A percentile compares a stretch with the other conserved stretches of the same genome.
phyloP scores from a whole-genome alignment of 2,113 vertebrate genomes.

The Oophaga pumilio region DNA sequence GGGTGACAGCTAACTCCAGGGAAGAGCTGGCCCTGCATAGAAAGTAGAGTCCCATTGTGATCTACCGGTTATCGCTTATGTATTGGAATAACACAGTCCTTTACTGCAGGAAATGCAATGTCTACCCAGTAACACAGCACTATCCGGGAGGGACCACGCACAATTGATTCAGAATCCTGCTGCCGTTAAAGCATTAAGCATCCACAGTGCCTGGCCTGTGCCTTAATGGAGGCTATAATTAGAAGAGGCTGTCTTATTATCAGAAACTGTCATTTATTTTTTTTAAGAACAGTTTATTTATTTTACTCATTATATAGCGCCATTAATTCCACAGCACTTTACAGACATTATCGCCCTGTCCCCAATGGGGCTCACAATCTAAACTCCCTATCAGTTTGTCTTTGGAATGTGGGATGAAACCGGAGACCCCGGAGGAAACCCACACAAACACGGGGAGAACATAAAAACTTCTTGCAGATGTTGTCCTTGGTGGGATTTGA shows the following conservation, averaged over 20 bases:
- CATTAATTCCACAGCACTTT: no score
- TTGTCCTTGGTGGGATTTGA: no score
- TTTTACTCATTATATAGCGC: no score
- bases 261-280: background rate
- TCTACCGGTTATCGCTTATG: background rate
- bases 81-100: conserved; percentile 4
- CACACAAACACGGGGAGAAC: no score
- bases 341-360: no score
- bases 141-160: background rate
- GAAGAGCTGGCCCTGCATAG: conserved; percentile 20
- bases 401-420: no score
- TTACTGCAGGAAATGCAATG: background rate
- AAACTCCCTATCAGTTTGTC: no score
- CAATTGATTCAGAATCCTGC: background rate
- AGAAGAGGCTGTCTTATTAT: background rate
- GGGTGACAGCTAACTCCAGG: conserved; percentile 22
- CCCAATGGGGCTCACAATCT: no score
- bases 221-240: background rate
- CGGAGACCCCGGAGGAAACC: no score
- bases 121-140: background rate
- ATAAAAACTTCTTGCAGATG: no score
- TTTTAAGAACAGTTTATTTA: no score
- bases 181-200: background rate
- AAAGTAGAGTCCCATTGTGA: conserved; percentile 22
- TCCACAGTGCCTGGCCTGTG: background rate